Conservation (phyloP, 2,888 invertebrate species). For the Rugalucina vietnamica region DNA sequence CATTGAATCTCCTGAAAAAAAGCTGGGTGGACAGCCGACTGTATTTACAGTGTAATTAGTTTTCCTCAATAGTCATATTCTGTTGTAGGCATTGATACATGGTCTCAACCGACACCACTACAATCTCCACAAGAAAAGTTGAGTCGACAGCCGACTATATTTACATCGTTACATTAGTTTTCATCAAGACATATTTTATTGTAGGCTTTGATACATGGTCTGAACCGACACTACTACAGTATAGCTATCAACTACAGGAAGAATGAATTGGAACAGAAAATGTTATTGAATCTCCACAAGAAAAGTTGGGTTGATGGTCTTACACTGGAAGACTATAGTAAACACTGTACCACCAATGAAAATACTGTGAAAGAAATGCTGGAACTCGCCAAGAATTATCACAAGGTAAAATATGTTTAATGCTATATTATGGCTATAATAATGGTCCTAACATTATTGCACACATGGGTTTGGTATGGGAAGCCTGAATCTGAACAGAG, state of each 20-base stretch:
- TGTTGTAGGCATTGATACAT: too few relatives aligned
- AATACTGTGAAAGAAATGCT: conserved; percentile 98
- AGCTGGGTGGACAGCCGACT: too few relatives aligned
- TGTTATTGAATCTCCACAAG: conserved; percentile 99
- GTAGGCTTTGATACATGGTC: conserved; percentile 98
- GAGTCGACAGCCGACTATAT: too few relatives aligned
- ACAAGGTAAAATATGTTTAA: too few relatives aligned
- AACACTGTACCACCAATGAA: conserved; percentile 97
- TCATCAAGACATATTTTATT: conserved; percentile 54
- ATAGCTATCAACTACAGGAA: conserved; percentile 99
- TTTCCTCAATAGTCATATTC: too few relatives aligned
- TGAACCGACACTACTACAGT: conserved; percentile 99
- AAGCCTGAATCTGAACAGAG: background rate
- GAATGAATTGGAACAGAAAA: conserved; percentile 99
- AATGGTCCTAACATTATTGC: too few relatives aligned
- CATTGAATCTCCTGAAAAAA: too few relatives aligned
- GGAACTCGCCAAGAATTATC: conserved; percentile 98
- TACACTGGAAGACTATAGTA: conserved; percentile 86
- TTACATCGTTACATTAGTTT: too few relatives aligned
- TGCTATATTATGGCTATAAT: background rate
- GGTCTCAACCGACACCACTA: background rate
- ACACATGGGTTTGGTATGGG: background rate
- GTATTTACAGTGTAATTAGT: too few relatives aligned
- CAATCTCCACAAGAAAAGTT: too few relatives aligned
- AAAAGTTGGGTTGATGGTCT: conserved; percentile 88